phyloP scores from a whole-genome alignment of 2,113 vertebrate genomes.

The Hyperopisus bebe region DNA sequence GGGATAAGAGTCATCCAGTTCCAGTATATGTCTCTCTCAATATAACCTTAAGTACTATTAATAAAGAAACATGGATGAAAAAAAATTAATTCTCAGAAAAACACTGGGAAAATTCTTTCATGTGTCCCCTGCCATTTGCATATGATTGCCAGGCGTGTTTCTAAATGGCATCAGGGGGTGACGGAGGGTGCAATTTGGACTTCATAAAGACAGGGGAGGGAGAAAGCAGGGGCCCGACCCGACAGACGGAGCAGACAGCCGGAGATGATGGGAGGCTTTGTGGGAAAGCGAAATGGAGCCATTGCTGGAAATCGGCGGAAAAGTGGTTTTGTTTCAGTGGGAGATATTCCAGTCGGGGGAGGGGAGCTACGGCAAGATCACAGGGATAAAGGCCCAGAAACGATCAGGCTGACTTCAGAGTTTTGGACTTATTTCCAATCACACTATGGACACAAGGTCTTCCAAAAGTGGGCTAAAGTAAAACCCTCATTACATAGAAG shows the following conservation, averaged over 20 bases:
- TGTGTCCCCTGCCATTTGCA: background rate
- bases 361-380: background rate
- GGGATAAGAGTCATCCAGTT: background rate
- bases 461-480: background rate
- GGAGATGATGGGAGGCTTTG: background rate
- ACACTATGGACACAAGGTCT: background rate
- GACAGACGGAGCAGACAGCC: background rate
- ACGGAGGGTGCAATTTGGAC: background rate
- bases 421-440: background rate
- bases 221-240: background rate
- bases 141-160: background rate
- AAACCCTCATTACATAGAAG: background rate
- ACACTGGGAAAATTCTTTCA: background rate
- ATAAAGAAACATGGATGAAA: background rate
- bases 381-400: background rate
- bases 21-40: background rate
- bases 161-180: background rate
- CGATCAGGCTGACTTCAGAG: background rate
- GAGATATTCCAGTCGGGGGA: background rate
- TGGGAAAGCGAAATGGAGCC: background rate
- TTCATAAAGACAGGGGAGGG: background rate
- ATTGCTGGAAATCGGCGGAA: background rate
- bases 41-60: background rate
- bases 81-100: background rate
- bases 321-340: background rate